Base-by-base conservation (phyloP, 2,888 invertebrate genomes). In the Caenorhabditis angaria region DNA sequence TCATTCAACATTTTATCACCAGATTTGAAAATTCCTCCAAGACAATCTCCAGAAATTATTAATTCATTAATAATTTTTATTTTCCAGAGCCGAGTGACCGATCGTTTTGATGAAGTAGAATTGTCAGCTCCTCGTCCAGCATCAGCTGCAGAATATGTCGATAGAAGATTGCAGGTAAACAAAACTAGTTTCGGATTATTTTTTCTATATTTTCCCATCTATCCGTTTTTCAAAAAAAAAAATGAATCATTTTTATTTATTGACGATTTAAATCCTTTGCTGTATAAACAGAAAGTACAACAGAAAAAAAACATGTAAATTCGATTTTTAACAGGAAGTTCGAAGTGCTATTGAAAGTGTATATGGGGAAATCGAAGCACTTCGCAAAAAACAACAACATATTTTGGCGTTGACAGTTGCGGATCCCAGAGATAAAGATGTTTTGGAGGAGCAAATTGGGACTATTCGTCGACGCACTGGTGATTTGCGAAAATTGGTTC, bases 391-490 rank as follows among this genome's bases (percentile, higher is more conserved):
- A 56, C 81, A 82, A 56, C 66, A 74, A 20, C 79, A 79, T 28
- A 64, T 82, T 18, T 25, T 82, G 18, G 70, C 79, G 18, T 61
- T 76, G 10, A 66, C 79, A 4, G 72, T 80, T 25, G 81, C 78
- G 1, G 76, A 77, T 69, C 73, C 78, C 0, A 62, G 76, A 29
- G 79, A 82, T 66, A 82, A 82, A 62, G 77, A 77, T 29, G 81
- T 83, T 51, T 64, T 86, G 18, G 86, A 87, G 63, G 61, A 73
- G 8, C 80, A 83, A 53, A 86, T 86, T 35, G 76, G 61, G 47
- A 64, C 69, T 6, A 82, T 82, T 35, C 63, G 77, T 8, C 65
- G 75, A 41, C 70, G 72, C 20, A 77, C 78, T 5, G 67, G 68
- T 18, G 78, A 78, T 48, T 66, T 77, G 24, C 59, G 78, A 47